These are phyloP conservation scores for Vidua macroura DNA, from an alignment of 2,113 vertebrate genomes.

Conservation along the genomic window DNA sequence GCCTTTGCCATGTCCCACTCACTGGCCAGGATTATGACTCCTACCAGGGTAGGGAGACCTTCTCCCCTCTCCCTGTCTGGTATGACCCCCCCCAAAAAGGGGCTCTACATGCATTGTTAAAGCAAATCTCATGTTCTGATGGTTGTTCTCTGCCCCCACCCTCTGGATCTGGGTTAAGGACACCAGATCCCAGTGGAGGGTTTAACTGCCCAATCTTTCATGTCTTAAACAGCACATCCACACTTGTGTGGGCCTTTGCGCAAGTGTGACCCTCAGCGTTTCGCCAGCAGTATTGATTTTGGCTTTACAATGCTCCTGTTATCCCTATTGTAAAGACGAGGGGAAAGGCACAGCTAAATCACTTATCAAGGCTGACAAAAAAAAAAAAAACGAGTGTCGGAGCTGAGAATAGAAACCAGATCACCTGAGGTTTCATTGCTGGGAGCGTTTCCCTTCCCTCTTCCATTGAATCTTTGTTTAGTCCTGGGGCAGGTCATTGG, in stretches of 20 bases:
- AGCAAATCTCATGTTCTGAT: background rate
- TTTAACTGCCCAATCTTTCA: background rate
- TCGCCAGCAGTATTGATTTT: background rate
- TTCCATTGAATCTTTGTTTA: slow-evolving; percentile 16
- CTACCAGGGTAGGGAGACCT: background rate
- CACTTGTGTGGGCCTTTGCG: slow-evolving; percentile 23
- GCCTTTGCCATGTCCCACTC: background rate
- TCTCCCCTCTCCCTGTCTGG: background rate
- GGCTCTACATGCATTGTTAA: rapidly evolving
- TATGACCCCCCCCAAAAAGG: background rate
- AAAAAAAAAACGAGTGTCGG: background rate
- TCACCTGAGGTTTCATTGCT: slow-evolving; percentile 49
- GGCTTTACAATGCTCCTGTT: slow-evolving; percentile 25
- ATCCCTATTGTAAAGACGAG: background rate
- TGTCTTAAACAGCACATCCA: background rate
- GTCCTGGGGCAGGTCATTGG: background rate
- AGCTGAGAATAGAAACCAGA: slow-evolving; percentile 50
- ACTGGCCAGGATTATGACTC: background rate
- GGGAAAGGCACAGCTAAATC: slow-evolving; percentile 1
- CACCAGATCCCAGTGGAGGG: rapidly evolving
- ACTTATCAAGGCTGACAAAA: slow-evolving; percentile 34
- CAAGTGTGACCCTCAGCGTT: background rate
- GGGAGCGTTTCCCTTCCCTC: background rate
- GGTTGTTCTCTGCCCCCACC: background rate
- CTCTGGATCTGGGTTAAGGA: background rate